phyloP scores from a whole-genome alignment of 2,797 vertebrate species.

The Poeciliopsis turneri region DNA sequence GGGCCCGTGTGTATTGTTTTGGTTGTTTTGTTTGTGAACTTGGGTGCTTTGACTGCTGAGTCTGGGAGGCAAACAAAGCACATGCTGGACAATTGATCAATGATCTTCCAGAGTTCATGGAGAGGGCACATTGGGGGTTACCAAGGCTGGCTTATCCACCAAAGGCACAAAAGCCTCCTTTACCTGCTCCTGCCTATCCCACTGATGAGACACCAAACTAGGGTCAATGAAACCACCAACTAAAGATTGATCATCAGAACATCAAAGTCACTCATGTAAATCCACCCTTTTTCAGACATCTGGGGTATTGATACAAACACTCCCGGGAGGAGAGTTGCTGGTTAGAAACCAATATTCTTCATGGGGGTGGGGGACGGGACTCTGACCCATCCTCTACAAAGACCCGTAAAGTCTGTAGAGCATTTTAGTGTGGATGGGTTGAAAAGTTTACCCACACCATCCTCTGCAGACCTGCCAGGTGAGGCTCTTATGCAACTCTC shows the following conservation, averaged over 20 bases:
- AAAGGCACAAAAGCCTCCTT: slow-evolving; percentile 80
- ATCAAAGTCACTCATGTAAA: slow-evolving; percentile 83
- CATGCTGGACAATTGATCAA: slow-evolving; percentile 81
- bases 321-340: slow-evolving; percentile 76
- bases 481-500: slow-evolving; percentile 57
- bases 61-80: slow-evolving; percentile 79
- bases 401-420: slow-evolving; percentile 68
- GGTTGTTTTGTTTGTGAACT: slow-evolving; percentile 73
- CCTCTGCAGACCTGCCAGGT: slow-evolving; percentile 75
- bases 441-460: slow-evolving; percentile 75
- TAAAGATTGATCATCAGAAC: slow-evolving; percentile 83
- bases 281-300: slow-evolving; percentile 82
- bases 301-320: slow-evolving; percentile 81
- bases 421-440: slow-evolving; percentile 71
- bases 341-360: slow-evolving; percentile 80
- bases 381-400: slow-evolving; percentile 77
- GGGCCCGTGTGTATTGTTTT: slow-evolving; percentile 54
- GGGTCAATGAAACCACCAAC: slow-evolving; percentile 84
- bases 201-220: slow-evolving; percentile 81
- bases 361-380: slow-evolving; percentile 52
- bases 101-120: slow-evolving; percentile 80
- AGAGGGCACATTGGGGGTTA: slow-evolving; percentile 78
- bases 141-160: slow-evolving; percentile 84
- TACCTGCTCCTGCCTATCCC: slow-evolving; percentile 77
- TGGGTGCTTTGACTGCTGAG: slow-evolving; percentile 71